Evolutionary conservation across 2,888 invertebrate species (phyloP).

Genomic region (Pycnomerus fuliginosus): DNA sequence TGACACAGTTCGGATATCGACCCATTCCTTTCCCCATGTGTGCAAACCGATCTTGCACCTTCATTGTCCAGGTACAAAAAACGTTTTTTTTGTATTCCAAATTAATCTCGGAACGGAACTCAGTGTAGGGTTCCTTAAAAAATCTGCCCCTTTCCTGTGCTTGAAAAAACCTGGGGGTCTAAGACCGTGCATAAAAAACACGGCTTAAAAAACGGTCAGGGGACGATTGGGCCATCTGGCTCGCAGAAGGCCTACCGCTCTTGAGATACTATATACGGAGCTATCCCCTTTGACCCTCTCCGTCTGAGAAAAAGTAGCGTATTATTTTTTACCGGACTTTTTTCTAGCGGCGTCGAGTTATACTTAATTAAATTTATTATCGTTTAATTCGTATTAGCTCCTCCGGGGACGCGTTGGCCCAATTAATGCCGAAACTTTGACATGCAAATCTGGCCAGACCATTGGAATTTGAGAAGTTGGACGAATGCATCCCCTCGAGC

Average conservation of each 20-base stretch:
- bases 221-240: conserved; percentile 48
- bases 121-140: conserved; percentile 53
- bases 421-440: no score
- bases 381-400: no score
- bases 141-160: conserved; percentile 54
- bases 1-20: conserved; percentile 15
- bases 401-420: no score
- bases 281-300: conserved; percentile 48
- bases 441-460: conserved; percentile 10
- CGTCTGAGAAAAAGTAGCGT: conserved; percentile 47
- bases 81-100: conserved; percentile 46
- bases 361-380: no score
- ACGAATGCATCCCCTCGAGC: conserved; percentile 7
- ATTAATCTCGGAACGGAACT: conserved; percentile 54
- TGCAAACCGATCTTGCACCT: conserved; percentile 51
- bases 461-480: conserved; percentile 7
- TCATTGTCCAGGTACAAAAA: conserved; percentile 51
- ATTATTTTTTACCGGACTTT: no score
- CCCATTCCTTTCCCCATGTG: conserved; percentile 35
- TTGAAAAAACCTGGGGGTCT: conserved; percentile 44
- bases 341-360: no score
- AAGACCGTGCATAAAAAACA: conserved; percentile 50
- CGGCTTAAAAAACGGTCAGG: conserved; percentile 54
- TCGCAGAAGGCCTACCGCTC: conserved; percentile 45
- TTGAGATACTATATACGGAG: conserved; percentile 45